A percentile compares a stretch with the other conserved stretches of the same genome.
These are phyloP conservation scores for Hemicrepidius hirtus DNA, from an alignment of 2,888 invertebrate genomes.

Conservation along the genomic window DNA sequence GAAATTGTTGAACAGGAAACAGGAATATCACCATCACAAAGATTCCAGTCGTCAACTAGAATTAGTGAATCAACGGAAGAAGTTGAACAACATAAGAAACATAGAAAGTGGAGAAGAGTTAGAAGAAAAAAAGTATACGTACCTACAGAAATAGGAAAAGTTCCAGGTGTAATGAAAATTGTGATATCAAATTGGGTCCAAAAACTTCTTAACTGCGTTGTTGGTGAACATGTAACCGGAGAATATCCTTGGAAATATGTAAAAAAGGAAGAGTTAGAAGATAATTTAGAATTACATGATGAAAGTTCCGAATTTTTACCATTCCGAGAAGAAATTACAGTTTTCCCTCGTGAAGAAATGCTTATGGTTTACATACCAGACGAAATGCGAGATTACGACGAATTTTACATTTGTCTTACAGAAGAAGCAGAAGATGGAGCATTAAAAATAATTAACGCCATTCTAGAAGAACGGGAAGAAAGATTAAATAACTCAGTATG, in stretches of 20 bases:
- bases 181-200: constrained; percentile 76
- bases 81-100: constrained; percentile 5
- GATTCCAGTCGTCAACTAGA: neutral
- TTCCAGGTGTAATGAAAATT: constrained; percentile 76
- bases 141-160: constrained; percentile 57
- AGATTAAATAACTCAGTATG: constrained; percentile 57
- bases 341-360: constrained; percentile 71
- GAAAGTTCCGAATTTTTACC: constrained; percentile 73
- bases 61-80: too few species aligned
- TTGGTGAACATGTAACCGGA: constrained; percentile 81
- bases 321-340: constrained; percentile 68
- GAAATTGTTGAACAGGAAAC: too few species aligned
- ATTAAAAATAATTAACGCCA: constrained; percentile 73
- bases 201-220: constrained; percentile 77
- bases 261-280: constrained; percentile 77
- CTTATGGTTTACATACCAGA: constrained; percentile 82
- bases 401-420: constrained; percentile 82
- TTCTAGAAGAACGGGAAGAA: constrained; percentile 74
- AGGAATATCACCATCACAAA: neutral
- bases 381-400: constrained; percentile 77
- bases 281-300: constrained; percentile 77
- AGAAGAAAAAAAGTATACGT: constrained; percentile 44
- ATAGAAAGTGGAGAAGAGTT: constrained; percentile 48
- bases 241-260: constrained; percentile 85
- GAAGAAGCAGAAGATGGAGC: constrained; percentile 74